Base-by-base conservation (phyloP, 1,140 invertebrate genomes). In the Leptinotarsa defecta region DNA sequence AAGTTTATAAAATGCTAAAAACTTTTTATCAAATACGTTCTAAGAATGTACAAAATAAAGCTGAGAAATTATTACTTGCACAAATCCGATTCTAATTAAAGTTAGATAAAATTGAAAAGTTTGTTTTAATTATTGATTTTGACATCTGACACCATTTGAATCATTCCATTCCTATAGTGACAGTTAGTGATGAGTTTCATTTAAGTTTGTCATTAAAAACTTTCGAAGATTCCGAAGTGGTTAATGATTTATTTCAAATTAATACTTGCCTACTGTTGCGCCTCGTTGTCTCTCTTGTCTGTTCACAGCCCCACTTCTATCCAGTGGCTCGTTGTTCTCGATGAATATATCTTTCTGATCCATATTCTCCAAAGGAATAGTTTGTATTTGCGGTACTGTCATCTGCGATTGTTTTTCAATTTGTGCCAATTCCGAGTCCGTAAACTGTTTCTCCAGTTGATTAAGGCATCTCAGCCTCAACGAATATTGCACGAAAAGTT, bases 401-500 rank as follows among this genome's bases (percentile, higher is more conserved):
- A 78, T 69, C 65, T 83, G 74, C 67, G 83, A 71, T 73, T 85
- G 82, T 75, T 84, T 81, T 68, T 85, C 83, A 11, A 81, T 43
- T 72, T 84, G 80, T 4, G 75, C 89, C 82, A 91, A 89, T 81
- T 94, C 92, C 52, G 91, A 90, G 78, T 96, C 94, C 1, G 86
- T 82, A 67, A 94, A 88, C 75, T 92, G 88, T 77, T 93, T 90
- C 83, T 96, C 94, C 5, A 96, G 86, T 83, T 92, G 94, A n/a
- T 92, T 92, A 2, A 98, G 89, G 80, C 95, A 96, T 48, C 97
- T 91, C 83, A 96, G 93, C 72, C 95, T 92, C 68, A 93, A 88
- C 48, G 98, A 91, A 87, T 98, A 99, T 75, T 93, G 90, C 67
- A 95, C 91, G 86, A 98, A 99, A 15, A 97, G 86, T 80, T 90